Percentiles rank a stretch among this genome's conserved stretches.
These are phyloP conservation scores for Formica aserva DNA, from an alignment of 2,888 invertebrate species.

Conservation along the genomic window DNA sequence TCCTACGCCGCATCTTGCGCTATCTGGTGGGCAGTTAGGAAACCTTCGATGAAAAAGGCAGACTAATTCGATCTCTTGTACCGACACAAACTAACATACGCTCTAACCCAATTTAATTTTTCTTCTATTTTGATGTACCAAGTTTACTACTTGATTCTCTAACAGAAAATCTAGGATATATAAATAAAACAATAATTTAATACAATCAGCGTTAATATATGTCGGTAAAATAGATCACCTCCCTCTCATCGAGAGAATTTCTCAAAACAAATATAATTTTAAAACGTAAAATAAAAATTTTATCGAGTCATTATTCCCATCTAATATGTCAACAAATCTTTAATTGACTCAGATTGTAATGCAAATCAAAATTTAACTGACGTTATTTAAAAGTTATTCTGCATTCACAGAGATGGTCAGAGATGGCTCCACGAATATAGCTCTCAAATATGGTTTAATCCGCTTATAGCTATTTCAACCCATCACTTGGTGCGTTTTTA, in stretches of 20 bases:
- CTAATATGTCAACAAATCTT: not conserved
- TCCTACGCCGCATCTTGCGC: slow-evolving; percentile 55
- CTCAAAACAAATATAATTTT: not conserved
- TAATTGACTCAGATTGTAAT: too few relatives aligned
- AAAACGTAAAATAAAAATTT: not conserved
- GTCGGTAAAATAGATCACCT: too few relatives aligned
- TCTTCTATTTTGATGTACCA: not conserved
- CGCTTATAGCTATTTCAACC: not conserved
- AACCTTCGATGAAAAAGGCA: not conserved
- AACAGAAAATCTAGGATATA: not conserved
- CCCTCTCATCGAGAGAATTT: too few relatives aligned
- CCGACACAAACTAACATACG: not conserved
- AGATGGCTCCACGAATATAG: slow-evolving; percentile 24
- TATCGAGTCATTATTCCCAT: not conserved
- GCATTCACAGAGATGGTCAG: not conserved
- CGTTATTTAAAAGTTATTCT: not conserved
- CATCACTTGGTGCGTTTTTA: slow-evolving; percentile 1
- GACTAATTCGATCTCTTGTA: not conserved
- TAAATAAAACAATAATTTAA: not conserved
- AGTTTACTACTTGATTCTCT: not conserved
- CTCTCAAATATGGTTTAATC: slow-evolving; percentile 8
- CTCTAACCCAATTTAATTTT: not conserved
- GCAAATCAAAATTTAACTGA: not conserved
- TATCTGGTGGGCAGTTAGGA: slow-evolving; percentile 51
- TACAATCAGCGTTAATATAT: not conserved